Conservation (phyloP, 1,140 invertebrate genomes). For the Steinernema feltiae region DNA sequence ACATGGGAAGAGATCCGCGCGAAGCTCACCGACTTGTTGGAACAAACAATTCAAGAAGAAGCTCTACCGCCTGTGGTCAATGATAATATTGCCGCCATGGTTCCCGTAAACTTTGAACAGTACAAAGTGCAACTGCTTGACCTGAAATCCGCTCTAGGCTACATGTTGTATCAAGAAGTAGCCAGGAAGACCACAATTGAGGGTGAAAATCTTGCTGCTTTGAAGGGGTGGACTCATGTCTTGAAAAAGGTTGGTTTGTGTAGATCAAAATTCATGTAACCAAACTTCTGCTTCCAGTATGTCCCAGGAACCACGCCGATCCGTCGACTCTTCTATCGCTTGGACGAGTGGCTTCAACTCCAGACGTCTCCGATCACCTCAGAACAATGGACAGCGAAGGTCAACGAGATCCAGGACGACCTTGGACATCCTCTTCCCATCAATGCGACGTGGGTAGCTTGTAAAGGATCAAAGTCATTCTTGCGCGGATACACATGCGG, state of each 20-base stretch:
- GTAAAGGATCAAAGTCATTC: conserved; percentile 70
- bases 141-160: conserved; percentile 30
- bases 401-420: conserved; percentile 44
- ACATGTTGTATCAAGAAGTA: conserved; percentile 38
- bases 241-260: conserved; percentile 39
- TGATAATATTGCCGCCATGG: neutral
- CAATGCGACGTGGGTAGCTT: conserved; percentile 62
- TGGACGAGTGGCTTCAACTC: conserved; percentile 50
- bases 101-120: conserved; percentile 25
- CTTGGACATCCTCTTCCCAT: conserved; percentile 43
- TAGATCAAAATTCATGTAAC: neutral
- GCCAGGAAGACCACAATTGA: conserved; percentile 33
- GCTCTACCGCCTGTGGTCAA: neutral
- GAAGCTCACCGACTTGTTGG: neutral
- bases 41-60: neutral
- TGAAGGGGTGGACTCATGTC: conserved; percentile 50
- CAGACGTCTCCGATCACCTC: conserved; percentile 33
- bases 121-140: conserved; percentile 35
- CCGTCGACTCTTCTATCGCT: conserved; percentile 48
- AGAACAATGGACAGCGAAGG: conserved; percentile 46
- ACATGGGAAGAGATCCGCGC: neutral
- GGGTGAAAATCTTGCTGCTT: conserved; percentile 31
- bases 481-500: conserved; percentile 83
- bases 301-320: conserved; percentile 51
- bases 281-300: conserved; percentile 32